Percentiles rank a stretch among this genome's conserved stretches.
Evolutionary conservation across 2,888 invertebrate species (phyloP).

Genomic region (Rapana venosa): DNA sequence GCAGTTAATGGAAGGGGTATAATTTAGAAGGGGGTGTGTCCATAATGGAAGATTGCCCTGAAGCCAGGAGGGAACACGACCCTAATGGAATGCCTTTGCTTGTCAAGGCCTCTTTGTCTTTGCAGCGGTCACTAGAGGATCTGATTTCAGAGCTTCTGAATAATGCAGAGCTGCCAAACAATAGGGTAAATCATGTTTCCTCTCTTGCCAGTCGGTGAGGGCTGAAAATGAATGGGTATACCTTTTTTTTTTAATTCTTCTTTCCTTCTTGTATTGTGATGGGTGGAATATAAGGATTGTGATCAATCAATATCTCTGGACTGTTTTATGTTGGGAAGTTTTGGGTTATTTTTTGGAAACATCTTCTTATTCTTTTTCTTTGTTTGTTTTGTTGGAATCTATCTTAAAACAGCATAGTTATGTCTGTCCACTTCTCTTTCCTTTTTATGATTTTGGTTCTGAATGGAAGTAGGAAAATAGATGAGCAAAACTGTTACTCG

Average conservation of each 20-base stretch:
- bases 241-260: neutral
- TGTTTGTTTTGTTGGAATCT: neutral
- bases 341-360: too few relatives aligned
- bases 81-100: neutral
- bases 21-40: too few relatives aligned
- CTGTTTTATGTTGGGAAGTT: too few relatives aligned
- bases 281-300: neutral
- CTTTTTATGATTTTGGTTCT: neutral
- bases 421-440: neutral
- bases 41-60: neutral
- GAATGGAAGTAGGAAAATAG: neutral
- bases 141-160: constrained; percentile 9
- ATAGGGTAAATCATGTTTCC: neutral
- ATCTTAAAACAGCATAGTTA: neutral
- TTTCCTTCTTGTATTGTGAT: neutral
- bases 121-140: constrained; percentile 5
- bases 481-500: neutral
- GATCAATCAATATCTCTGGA: too few relatives aligned
- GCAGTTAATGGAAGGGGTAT: too few relatives aligned
- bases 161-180: neutral
- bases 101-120: neutral
- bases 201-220: neutral
- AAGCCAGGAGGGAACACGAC: neutral
- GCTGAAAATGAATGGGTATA: neutral
- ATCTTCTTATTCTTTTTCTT: neutral